Evolutionary conservation across 2,113 vertebrate species (phyloP), one percentile per base, ranked within the genome.

Genomic region (Dipodomys spectabilis): DNA sequence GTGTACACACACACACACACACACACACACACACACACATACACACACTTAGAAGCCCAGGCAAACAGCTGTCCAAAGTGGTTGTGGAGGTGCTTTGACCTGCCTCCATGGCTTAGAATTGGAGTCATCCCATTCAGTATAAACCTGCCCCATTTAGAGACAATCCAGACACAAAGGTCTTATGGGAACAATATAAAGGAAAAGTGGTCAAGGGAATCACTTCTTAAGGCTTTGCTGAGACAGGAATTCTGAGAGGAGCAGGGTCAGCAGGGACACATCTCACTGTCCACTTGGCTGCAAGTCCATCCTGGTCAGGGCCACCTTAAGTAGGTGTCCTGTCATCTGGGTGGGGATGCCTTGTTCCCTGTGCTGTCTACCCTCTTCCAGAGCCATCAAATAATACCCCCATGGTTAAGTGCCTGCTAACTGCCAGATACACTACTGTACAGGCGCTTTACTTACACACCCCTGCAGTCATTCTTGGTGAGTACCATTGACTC

Each of bases 161-260:
- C 77, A 25, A 64, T 19, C 45, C 53, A 57, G 53, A 57, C 53
- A 57, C 53, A 57, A 13, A 57, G 53, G 53, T 57, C 53, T 57
- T 57, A 91, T 10, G 35, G 77, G 45, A 95, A 88, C 90, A 57
- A 65, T 20, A 78, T 25, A 72, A 65, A 82, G 57, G 49, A 35
- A 35, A 83, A 91, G 13, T 22, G 2, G 88, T 65, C 44, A 30
- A 75, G 32, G 30, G 4, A 28, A 73, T 9, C 62, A 86, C 32
- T 32, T 84, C 69, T 74, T 87, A 82, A 92, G 60, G 69, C 91
- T 92, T 35, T 73, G 60, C 44, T 67, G 25, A 67, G 45, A 74
- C 16, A 68, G 9, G 30, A 12, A 23, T 74, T 74, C 35, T 19
- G 60, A 87, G 78, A 72, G 6, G 32, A 71, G 39, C 0, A 9